Evolutionary conservation across 2,113 vertebrate species (phyloP), one percentile per base, ranked within the genome.

Genomic region (Taurulus bubalis): DNA sequence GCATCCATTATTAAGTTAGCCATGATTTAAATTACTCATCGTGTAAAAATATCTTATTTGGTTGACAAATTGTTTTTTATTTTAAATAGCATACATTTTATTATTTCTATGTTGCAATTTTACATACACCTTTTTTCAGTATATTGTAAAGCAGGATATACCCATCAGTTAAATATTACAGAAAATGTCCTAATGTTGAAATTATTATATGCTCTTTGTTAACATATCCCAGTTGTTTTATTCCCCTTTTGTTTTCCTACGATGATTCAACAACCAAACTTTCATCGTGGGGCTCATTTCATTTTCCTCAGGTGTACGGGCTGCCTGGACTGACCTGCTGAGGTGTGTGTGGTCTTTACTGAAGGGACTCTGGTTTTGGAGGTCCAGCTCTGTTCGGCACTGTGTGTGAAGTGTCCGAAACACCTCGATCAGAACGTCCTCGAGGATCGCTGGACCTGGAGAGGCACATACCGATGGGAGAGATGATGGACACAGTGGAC

Each of bases 351-450:
- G 98, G 90, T 99, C 98, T 94, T 99, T 99, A 87, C 95, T 97
- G 93, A 98, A 99, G 0, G 96, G 96, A 77, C 95, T 96, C 75
- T 98, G 97, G 90, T 94, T 95, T 15, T 97, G 97, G 82, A 99
- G 96, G 94, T 98, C 96, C 90, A 99, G 42, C 83, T 99, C 98
- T 60, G 97, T 95, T 90, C 95, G 96, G 91, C 98, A 99, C 67
- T 99, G 98, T 24, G 96, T 97, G 90, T 99, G 92, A 2, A 99
- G 92, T 0, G 97, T 99, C 85, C 96, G 95, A 92, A 98, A 99
- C 32, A 99, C 98, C 92, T 99, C 98, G 67, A 99, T 99, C 82
- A 99, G 83, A 68, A 99, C 97, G 81, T 99, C 98, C 91, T 99
- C 98, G 6, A 99, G 92, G 91, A 99, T 99, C 51, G 96, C 98